A percentile compares a stretch with the other conserved stretches of the same genome.
These are phyloP conservation scores for Helogale parvula DNA, from an alignment of 2,113 vertebrate genomes.

Conservation along the genomic window DNA sequence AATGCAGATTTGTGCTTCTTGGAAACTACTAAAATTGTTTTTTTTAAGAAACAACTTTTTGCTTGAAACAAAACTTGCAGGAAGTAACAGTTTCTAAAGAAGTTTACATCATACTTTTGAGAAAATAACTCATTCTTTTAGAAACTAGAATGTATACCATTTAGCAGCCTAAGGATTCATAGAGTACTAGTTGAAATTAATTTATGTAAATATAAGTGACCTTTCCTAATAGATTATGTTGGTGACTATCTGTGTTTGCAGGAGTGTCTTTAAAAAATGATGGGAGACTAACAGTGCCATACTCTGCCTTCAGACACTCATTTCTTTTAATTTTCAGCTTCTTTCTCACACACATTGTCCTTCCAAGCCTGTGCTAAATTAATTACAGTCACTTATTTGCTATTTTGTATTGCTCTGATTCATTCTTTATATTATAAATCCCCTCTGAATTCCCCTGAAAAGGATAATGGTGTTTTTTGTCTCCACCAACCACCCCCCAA, in stretches of 20 bases:
- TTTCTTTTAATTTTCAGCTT: background rate
- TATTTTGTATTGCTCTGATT: background rate
- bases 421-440: background rate
- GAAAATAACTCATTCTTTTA: background rate
- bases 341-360: background rate
- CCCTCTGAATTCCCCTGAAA: background rate
- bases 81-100: background rate
- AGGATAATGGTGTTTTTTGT: background rate
- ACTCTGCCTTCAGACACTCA: background rate
- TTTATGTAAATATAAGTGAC: background rate
- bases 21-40: background rate
- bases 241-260: background rate
- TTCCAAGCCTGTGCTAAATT: background rate
- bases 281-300: too few species aligned
- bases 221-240: background rate
- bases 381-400: background rate
- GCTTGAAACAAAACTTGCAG: background rate
- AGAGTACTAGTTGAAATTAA: background rate
- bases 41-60: background rate
- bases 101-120: background rate
- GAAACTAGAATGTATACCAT: background rate
- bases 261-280: background rate
- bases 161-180: background rate
- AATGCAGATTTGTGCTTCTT: background rate
- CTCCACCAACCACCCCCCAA: rapidly evolving